These are phyloP conservation scores for Myotis vivesi DNA, from an alignment of 2,797 vertebrate genomes.

Conservation along the genomic window DNA sequence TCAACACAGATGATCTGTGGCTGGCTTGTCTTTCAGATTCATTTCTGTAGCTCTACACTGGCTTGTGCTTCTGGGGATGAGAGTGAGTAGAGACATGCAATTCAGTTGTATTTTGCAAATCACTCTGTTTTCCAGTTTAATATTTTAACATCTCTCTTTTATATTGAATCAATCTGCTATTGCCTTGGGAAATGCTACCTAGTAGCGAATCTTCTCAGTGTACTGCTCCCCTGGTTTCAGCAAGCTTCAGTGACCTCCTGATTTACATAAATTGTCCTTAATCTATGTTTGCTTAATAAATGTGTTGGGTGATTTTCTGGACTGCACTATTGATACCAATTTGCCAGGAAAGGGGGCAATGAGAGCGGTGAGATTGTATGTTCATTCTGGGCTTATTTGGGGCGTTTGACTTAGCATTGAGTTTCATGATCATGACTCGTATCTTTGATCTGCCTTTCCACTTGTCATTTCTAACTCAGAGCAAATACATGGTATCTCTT, in stretches of 20 bases:
- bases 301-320: background rate
- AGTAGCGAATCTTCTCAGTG: background rate
- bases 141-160: background rate
- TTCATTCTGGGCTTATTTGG: background rate
- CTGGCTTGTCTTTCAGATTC: background rate
- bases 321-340: background rate
- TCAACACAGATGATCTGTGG: conserved; percentile 9
- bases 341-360: background rate
- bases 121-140: conserved; percentile 26
- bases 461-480: background rate
- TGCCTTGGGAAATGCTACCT: background rate
- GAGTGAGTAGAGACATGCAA: background rate
- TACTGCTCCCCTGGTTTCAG: background rate
- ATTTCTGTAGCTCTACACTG: fast-evolving
- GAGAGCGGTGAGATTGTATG: background rate
- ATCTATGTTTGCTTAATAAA: conserved; percentile 22
- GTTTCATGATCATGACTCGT: background rate
- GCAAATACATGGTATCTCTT: background rate
- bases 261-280: background rate
- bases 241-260: background rate
- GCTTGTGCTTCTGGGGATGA: background rate
- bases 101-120: conserved; percentile 19
- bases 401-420: background rate
- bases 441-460: background rate
- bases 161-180: background rate